phyloP scores from a whole-genome alignment of 2,888 invertebrate species.

The Lapara coniferarum region DNA sequence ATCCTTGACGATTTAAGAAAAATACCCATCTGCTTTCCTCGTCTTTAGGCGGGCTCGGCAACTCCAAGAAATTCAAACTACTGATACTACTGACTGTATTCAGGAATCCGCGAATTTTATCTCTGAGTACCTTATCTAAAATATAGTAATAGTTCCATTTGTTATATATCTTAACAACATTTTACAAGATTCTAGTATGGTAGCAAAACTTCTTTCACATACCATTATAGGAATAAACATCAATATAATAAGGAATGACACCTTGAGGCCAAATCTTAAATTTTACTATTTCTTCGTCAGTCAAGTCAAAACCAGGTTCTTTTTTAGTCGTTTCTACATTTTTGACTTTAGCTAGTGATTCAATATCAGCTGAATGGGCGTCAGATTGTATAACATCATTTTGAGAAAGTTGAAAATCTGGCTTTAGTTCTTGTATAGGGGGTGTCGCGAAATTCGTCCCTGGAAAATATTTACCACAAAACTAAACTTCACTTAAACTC shows the following conservation, averaged over 20 bases:
- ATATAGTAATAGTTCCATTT: not conserved
- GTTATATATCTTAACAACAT: not conserved
- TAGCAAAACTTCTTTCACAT: constrained; percentile 31
- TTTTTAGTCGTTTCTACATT: not conserved
- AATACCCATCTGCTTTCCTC: constrained; percentile 60
- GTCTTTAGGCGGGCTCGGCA: constrained; percentile 54
- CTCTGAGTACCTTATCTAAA: constrained; percentile 65
- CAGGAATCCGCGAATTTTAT: constrained; percentile 58
- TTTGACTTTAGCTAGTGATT: not conserved
- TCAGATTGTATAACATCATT: not conserved
- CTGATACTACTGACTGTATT: constrained; percentile 49
- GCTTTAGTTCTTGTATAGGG: constrained; percentile 2
- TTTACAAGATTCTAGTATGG: too few relatives aligned
- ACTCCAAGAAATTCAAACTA: constrained; percentile 57
- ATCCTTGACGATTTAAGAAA: constrained; percentile 62
- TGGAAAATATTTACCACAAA: not conserved
- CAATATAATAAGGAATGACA: constrained; percentile 67
- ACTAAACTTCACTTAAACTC: not conserved
- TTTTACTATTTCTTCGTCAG: constrained; percentile 51
- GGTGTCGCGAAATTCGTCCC: not conserved
- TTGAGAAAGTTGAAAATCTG: not conserved
- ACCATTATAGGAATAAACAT: constrained; percentile 65
- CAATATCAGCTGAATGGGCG: not conserved
- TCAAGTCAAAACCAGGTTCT: constrained; percentile 56
- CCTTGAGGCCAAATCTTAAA: constrained; percentile 69